Evolutionary conservation across 2,797 vertebrate genomes (phyloP), one percentile per base, ranked within the genome.

Genomic region (Pteropus rufus): DNA sequence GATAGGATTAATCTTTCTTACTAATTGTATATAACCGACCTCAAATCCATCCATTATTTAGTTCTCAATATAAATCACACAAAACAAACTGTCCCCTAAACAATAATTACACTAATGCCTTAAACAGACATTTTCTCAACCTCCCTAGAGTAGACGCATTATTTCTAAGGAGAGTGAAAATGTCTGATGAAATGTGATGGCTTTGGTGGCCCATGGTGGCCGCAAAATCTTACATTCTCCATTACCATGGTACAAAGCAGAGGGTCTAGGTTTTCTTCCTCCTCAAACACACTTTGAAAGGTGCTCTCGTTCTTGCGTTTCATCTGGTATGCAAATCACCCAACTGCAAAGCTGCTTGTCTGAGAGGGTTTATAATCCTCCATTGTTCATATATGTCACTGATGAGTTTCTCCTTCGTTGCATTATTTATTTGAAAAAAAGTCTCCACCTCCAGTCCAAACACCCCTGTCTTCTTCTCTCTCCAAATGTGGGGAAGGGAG

Each of bases 401-500:
- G 10, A 97, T 83, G 85, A 96, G 80, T 83, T 96, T 97, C 93
- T 93, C 79, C 93, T 98, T 98, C 97, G 97, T 65, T 97, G 89
- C 96, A 44, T 90, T 96, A 91, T 96, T 76, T 52, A 49, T 93
- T 97, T 97, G 97, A 96, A 31, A 96, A 46, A 14, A 98, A 69
- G 96, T 95, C 95, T 26, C 86, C 92, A 81, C 97, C 89, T 91
- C 73, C 89, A 93, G 46, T 52, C 94, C 96, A 97, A 89, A 77
- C 92, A 54, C 21, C 89, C 93, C 94, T 96, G 91, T 96, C 96
- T 24, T 12, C 88, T 94, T 85, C 52, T 94, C 1, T 44, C 39
- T 98, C 92, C 95, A 97, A 96, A 93, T 97, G 96, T 75, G 96
- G 80, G 97, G 97, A 72, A 44, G 90, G 88, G 79, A 31, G 58